Conservation (phyloP, 2,888 invertebrate genomes). For the Ormyrus pomaceus region DNA sequence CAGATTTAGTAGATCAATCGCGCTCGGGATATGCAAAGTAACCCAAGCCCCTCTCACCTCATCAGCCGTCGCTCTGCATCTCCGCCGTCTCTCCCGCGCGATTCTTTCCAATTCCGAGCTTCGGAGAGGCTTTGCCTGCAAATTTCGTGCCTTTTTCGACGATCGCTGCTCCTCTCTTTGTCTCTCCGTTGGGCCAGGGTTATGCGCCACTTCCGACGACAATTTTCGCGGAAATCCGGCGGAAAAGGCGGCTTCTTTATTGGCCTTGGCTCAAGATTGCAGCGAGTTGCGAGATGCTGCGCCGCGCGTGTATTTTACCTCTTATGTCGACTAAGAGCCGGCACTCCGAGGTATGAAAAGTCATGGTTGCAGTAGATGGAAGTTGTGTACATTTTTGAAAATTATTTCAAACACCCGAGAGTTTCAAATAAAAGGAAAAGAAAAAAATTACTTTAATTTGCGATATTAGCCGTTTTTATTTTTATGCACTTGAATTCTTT, state of each 20-base stretch:
- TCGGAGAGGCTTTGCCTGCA: not conserved
- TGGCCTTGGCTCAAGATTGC: constrained; percentile 27
- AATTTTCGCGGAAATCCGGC: constrained; percentile 33
- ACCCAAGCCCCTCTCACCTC: constrained; percentile 41
- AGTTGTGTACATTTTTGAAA: too few relatives aligned
- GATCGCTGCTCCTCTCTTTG: not conserved
- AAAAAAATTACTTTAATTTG: too few relatives aligned
- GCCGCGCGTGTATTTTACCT: constrained; percentile 23
- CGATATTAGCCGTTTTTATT: too few relatives aligned
- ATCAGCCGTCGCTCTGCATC: constrained; percentile 31
- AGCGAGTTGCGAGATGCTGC: not conserved
- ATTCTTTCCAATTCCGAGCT: constrained; percentile 36
- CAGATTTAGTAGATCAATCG: constrained; percentile 66
- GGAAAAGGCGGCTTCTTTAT: constrained; percentile 27
- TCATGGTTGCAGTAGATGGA: not conserved
- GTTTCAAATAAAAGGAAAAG: too few relatives aligned
- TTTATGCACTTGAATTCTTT: too few relatives aligned
- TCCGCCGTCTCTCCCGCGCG: not conserved
- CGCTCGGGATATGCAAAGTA: constrained; percentile 63
- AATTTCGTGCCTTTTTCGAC: constrained; percentile 24
- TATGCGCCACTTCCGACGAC: constrained; percentile 13
- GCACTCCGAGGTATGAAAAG: not conserved
- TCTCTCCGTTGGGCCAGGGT: not conserved
- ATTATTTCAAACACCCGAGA: too few relatives aligned
- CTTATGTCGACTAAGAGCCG: not conserved